Conservation (phyloP, 2,888 invertebrate species). For the Papilio protenor region DNA sequence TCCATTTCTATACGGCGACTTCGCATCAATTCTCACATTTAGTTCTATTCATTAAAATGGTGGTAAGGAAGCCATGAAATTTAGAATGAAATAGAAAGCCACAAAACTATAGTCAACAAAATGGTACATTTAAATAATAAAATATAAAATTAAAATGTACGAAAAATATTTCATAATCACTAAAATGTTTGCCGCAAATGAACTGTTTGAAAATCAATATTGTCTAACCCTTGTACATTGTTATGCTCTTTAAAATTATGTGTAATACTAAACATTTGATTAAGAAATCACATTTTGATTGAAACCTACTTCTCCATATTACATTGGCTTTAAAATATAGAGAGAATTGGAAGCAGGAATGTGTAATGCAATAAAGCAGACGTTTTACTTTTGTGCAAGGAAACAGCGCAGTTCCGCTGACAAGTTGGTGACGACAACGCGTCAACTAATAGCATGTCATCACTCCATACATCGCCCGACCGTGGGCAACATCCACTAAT, state of each 20-base stretch:
- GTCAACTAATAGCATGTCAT: conserved; percentile 75
- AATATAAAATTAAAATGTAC: too few species aligned
- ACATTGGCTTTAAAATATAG: background rate
- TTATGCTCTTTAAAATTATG: too few species aligned
- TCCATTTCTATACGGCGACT: conserved; percentile 53
- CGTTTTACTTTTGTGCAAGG: conserved; percentile 43
- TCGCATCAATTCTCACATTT: conserved; percentile 16
- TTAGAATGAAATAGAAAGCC: background rate
- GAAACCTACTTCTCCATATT: background rate
- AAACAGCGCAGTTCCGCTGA: conserved; percentile 50
- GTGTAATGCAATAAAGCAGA: conserved; percentile 33
- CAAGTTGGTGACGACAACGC: conserved; percentile 60
- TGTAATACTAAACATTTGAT: background rate
- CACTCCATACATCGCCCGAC: conserved; percentile 66
- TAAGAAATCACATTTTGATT: background rate
- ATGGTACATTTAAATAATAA: too few species aligned
- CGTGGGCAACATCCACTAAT: conserved; percentile 70
- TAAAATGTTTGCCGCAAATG: too few species aligned
- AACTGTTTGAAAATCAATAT: too few species aligned
- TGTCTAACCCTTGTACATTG: too few species aligned
- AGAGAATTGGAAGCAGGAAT: background rate
- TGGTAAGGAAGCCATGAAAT: background rate
- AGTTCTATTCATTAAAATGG: background rate
- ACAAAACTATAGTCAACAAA: background rate
- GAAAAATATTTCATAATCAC: too few species aligned